phyloP scores from a whole-genome alignment of 2,888 invertebrate genomes.

The Lottia gigantea region DNA sequence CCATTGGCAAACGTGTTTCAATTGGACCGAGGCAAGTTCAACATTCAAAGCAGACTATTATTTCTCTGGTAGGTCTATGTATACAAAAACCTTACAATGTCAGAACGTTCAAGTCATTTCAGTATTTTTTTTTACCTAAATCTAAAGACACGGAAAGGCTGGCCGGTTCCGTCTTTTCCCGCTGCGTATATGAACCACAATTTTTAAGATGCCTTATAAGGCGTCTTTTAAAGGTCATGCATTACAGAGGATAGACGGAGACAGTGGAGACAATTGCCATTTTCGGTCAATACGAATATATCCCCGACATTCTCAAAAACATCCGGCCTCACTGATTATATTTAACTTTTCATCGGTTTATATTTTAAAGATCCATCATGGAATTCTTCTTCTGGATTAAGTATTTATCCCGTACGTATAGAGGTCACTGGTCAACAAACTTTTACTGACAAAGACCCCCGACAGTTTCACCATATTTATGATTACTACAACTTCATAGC shows the following conservation, averaged over 20 bases:
- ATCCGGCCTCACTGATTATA: neutral
- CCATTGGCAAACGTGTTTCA: conserved; percentile 41
- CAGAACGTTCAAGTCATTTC: neutral
- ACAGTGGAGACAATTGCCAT: neutral
- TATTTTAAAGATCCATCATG: conserved; percentile 32
- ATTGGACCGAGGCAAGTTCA: conserved; percentile 21
- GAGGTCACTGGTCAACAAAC: conserved; percentile 29
- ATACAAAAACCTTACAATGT: neutral
- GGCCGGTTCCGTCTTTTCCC: too few species aligned
- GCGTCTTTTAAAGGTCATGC: too few species aligned
- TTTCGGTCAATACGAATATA: neutral
- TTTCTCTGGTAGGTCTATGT: conserved; percentile 34
- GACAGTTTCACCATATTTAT: conserved; percentile 37
- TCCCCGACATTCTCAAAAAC: conserved; percentile 6
- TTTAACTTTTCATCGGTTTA: neutral
- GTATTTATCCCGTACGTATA: conserved; percentile 36
- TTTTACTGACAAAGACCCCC: conserved; percentile 19
- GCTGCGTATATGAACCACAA: too few species aligned
- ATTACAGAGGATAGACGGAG: too few species aligned
- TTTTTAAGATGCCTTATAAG: too few species aligned
- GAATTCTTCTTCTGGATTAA: conserved; percentile 32
- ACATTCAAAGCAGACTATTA: conserved; percentile 41
- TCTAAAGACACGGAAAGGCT: too few species aligned
- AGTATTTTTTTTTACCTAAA: too few species aligned
- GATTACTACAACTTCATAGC: conserved; percentile 37